Evolutionary conservation across 1,140 invertebrate species (phyloP), one percentile per base, ranked within the genome.

Genomic region (Rhizoglyphus robini): DNA sequence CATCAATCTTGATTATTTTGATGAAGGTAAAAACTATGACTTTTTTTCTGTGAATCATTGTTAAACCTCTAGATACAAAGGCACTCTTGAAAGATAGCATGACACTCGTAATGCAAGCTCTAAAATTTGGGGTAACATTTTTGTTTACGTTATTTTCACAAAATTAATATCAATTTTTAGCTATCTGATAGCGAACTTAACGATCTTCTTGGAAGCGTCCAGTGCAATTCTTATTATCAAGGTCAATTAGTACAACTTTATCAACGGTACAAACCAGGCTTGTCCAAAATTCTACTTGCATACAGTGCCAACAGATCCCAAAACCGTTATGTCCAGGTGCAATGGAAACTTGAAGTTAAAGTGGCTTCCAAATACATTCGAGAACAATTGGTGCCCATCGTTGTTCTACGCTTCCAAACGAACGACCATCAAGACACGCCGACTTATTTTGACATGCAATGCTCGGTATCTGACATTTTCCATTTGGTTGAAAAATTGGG

Each of bases 301-400:
- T 20, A 34, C 13, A 15, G 5, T 25, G n/a, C 15, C 2, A 61
- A n/a, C 1, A 2, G 1, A 3, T 32, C 63, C 13, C 15, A 2
- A n/a, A 2, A 31, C 13, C 29, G 20, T 18, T 60, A 65, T 60
- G 15, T 8, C 11, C 23, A 32, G 5, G 1, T 65, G n/a, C 13
- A 32, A 2, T 65, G 64, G 64, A 25, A 32, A 30, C 15, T 65
- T 13, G 54, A 65, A 62, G 31, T 58, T 2, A 62, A 65, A 60
- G 18, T 60, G 4, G 1, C 58, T 4, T 66, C 63, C 13, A 41
- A 47, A 60, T 46, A 32, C 15, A 11, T 31, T 18, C n/a, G 57
- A 4, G 57, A 65, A 34, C 3, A 64, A 27, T 60, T 65, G n/a
- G 25, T 41, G 27, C 51, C 64, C 20, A 30, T 13, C 23, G 30